Evolutionary conservation across 2,888 invertebrate genomes (phyloP).

Genomic region (Eilema griseolum): DNA sequence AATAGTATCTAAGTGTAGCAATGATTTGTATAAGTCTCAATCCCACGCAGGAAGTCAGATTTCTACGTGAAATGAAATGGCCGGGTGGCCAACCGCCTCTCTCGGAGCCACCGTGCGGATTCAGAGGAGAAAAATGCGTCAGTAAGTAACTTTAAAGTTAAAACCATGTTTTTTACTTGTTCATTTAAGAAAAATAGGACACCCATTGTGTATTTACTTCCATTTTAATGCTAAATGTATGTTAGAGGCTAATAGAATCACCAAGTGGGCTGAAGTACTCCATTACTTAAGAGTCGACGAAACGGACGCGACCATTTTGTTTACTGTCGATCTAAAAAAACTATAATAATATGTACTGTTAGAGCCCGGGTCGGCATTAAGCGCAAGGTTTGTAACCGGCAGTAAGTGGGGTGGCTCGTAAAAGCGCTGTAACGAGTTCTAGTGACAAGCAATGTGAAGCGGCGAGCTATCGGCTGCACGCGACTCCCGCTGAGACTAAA

Average conservation of each 20-base stretch:
- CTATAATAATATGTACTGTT: constrained; percentile 63
- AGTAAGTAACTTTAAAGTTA: constrained; percentile 88
- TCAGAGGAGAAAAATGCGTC: constrained; percentile 95
- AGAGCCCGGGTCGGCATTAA: constrained; percentile 69
- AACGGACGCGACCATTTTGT: constrained; percentile 57
- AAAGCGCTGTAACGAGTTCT: constrained; percentile 69
- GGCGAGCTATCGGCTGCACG: constrained; percentile 71
- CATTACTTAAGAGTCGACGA: constrained; percentile 55
- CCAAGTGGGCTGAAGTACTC: constrained; percentile 59
- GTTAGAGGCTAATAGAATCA: constrained; percentile 68
- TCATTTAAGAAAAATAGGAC: constrained; percentile 23
- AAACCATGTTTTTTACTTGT: constrained; percentile 4
- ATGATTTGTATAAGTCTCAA: constrained; percentile 30
- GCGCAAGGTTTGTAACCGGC: constrained; percentile 69
- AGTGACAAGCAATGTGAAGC: constrained; percentile 65
- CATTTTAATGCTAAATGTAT: constrained; percentile 62
- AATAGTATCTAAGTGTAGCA: constrained; percentile 20
- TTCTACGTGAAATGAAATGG: constrained; percentile 92
- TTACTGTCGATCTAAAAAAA: constrained; percentile 68
- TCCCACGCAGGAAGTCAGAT: constrained; percentile 89
- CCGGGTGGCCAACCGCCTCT: constrained; percentile 91
- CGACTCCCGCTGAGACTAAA: constrained; percentile 68
- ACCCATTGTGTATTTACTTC: constrained; percentile 51
- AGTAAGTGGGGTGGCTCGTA: constrained; percentile 71
- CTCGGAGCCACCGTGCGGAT: constrained; percentile 96